Base-by-base conservation (phyloP, 2,113 vertebrate species). In the Hippocampus abdominalis region DNA sequence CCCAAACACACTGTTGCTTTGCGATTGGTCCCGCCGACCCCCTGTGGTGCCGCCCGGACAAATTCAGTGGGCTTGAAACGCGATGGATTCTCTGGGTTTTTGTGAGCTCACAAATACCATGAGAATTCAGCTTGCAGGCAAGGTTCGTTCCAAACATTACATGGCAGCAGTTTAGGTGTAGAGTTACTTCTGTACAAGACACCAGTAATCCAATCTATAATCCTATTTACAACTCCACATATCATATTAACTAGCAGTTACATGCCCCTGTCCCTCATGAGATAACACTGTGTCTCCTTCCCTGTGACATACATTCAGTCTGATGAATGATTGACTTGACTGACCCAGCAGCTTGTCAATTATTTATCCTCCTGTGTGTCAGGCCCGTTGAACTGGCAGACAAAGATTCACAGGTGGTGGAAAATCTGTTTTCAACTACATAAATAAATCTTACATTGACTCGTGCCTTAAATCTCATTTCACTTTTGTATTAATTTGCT, bases 251-350 rank as follows among this genome's bases (percentile, higher is more conserved):
- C 82, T 72, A 81, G 77, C 73, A 76, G 53, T 69, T 54, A 40
- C 72, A 20, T 18, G 42, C 68, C 53, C 59, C 65, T 61, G 62
- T 69, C 67, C 65, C 67, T 53, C 72, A 36, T 46, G 13, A 76
- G 66, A 61, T 53, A 39, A 78, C 48, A 61, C 61, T 69, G 61
- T 64, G 3, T 78, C 72, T 69, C 63, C 54, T 68, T 92, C 75
- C n/a, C 88, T 70, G 85, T 68, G 73, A 91, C 86, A 77, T 75
- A 81, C 86, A 83, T 73, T 72, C 60, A 69, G 63, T 65, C 60
- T 70, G 75, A 90, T 92, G 77, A 92, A 93, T 91, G 89, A 91
- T 91, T 93, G 91, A 93, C 90, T 84, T n/a, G 64, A 73, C 71
- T 83, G 61, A 65, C 68, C 63, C 27, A 44, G 73, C 59, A 2